Evolutionary conservation across 2,888 invertebrate species (phyloP).

Genomic region (Micropterix aruncella): DNA sequence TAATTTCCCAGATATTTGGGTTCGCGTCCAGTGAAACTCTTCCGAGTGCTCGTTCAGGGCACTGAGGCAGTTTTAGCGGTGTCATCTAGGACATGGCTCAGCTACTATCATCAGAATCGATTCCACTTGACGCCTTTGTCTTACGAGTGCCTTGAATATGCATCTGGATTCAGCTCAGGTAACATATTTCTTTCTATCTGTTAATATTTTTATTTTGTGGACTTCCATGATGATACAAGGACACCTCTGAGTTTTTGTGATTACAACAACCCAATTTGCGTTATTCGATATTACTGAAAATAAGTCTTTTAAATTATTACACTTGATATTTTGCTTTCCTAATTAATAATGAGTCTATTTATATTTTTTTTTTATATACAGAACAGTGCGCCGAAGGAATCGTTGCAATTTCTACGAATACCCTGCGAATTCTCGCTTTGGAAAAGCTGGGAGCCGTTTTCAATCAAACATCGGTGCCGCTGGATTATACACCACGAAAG

Average conservation of each 20-base stretch:
- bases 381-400: conserved; percentile 99
- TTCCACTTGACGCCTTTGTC: conserved; percentile 92
- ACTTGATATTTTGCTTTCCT: neutral
- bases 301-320: neutral
- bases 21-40: conserved; percentile 88
- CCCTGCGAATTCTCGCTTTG: conserved; percentile 88
- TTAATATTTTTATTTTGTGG: neutral
- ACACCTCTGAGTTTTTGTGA: conserved; percentile 37
- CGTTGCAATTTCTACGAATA: conserved; percentile 97
- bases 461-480: conserved; percentile 84
- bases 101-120: conserved; percentile 94
- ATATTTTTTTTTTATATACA: conserved; percentile 22
- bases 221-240: conserved; percentile 34
- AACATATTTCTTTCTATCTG: conserved; percentile 6
- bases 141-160: conserved; percentile 93
- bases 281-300: conserved; percentile 22
- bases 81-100: conserved; percentile 95
- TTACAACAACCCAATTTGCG: conserved; percentile 37
- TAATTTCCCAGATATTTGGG: conserved; percentile 59
- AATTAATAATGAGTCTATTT: conserved; percentile 16
- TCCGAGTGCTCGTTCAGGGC: conserved; percentile 90
- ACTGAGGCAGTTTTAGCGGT: conserved; percentile 95
- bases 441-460: conserved; percentile 98
- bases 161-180: conserved; percentile 85
- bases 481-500: conserved; percentile 92